Evolutionary conservation across 2,888 invertebrate species (phyloP), one percentile per base, ranked within the genome.

Genomic region (Microdon myrmicae): DNA sequence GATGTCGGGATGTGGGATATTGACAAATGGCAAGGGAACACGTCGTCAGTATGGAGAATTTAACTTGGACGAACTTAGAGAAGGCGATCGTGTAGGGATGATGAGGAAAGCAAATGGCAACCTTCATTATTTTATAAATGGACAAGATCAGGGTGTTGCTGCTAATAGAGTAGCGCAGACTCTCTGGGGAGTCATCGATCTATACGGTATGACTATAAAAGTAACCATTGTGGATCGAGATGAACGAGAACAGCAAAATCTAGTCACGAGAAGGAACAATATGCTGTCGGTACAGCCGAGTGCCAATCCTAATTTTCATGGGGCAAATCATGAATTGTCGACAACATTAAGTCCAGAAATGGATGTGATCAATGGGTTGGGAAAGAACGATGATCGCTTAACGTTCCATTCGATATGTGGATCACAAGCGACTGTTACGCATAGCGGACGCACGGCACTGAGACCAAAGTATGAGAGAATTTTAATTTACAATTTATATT

Each of bases 1-100:
- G 91, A 96, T 97, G 96, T 96, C 96, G 10, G 96, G 96, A 0
- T 94, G 94, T 81, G 96, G 96, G 48, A 94, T 97, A 70, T 83
- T 96, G n/a, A 90, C 94, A 2, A 96, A 96, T 77, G 96, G 96
- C 1, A 95, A 96, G 78, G 96, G 96, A 3, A 94, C 93, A 1
- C 86, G 92, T 67, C 84, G 94, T 60, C 95, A 96, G 77, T 96
- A 96, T 75, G 95, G 96, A 0, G 88, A 90, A 73, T 94, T 92
- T 73, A 96, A 96, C 81, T 83, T 97, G 68, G 97, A 97, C 76
- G 94, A 96, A 77, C 82, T 97, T 8, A 86, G 90, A 73, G 93
- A 94, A 80, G 95, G 94, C 0, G 96, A 96, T 78, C 85, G 93
- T 1, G 93, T 96, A 7, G 96, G 94, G 4, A 89, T 96, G 88